Percentiles rank a stretch among this genome's conserved stretches.
These are phyloP conservation scores for Apotomis turbidana DNA, from an alignment of 2,888 invertebrate species.

Conservation along the genomic window DNA sequence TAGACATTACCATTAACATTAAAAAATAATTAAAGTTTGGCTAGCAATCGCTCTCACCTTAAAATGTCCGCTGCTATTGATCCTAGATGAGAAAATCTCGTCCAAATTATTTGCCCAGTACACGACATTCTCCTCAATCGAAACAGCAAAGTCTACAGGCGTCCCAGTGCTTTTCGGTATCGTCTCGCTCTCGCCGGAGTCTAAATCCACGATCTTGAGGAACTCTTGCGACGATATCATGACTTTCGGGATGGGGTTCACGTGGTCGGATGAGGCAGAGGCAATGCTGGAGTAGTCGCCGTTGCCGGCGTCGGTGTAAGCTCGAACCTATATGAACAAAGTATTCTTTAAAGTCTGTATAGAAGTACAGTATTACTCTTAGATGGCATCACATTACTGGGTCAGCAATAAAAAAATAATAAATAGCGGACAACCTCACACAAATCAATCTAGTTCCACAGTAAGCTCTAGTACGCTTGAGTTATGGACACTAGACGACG, in stretches of 20 bases:
- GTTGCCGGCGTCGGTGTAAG: slow-evolving; percentile 90
- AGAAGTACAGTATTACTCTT: too few species aligned
- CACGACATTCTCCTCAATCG: slow-evolving; percentile 88
- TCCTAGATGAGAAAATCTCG: slow-evolving; percentile 86
- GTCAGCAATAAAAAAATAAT: too few species aligned
- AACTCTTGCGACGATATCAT: slow-evolving; percentile 89
- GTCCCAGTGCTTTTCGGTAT: slow-evolving; percentile 86
- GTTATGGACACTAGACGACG: too few species aligned
- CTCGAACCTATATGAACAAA: slow-evolving; percentile 86
- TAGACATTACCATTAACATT: too few species aligned
- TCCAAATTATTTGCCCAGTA: slow-evolving; percentile 93
- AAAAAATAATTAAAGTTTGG: too few species aligned
- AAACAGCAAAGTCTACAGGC: slow-evolving; percentile 87
- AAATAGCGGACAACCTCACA: too few species aligned
- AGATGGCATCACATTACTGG: too few species aligned
- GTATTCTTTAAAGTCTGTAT: too few species aligned
- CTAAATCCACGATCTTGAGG: slow-evolving; percentile 90
- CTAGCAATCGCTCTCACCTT: slow-evolving; percentile 58
- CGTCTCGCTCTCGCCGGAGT: slow-evolving; percentile 85
- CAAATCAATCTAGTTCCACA: too few species aligned
- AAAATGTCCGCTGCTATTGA: slow-evolving; percentile 80
- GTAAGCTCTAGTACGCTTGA: too few species aligned
- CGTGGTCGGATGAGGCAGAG: slow-evolving; percentile 85
- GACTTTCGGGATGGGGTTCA: slow-evolving; percentile 91
- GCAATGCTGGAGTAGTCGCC: slow-evolving; percentile 88